Evolutionary conservation across 2,888 invertebrate species (phyloP).

Genomic region (Actias luna): DNA sequence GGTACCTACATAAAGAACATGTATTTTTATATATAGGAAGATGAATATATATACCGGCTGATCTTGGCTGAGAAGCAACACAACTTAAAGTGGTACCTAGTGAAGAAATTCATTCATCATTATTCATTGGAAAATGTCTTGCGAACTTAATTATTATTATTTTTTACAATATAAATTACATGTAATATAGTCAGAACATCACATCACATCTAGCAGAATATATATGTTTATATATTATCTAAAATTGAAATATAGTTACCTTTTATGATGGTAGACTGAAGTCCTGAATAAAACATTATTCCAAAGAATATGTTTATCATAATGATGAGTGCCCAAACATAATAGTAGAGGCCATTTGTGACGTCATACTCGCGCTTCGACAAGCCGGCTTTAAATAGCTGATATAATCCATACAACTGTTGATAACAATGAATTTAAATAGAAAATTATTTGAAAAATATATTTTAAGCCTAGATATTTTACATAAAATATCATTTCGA

Average conservation of each 20-base stretch:
- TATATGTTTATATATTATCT: not conserved
- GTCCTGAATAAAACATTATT: conserved; percentile 74
- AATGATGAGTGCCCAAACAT: conserved; percentile 69
- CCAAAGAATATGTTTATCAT: conserved; percentile 71
- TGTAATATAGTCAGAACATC: not conserved
- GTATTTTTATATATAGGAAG: no score
- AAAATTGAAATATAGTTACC: conserved; percentile 32
- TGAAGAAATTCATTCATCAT: no score
- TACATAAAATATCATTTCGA: not conserved
- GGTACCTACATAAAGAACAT: no score
- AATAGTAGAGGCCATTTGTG: conserved; percentile 71
- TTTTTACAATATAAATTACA: not conserved
- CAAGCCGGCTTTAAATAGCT: conserved; percentile 70
- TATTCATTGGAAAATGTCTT: not conserved
- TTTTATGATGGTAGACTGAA: conserved; percentile 73
- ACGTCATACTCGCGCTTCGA: conserved; percentile 68
- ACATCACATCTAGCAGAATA: not conserved
- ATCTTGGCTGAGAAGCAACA: no score
- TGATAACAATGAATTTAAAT: conserved; percentile 4
- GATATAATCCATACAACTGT: conserved; percentile 68
- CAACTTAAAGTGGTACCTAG: no score
- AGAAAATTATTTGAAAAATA: not conserved
- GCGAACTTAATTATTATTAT: not conserved
- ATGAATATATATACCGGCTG: no score
- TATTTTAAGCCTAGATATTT: no score